These are phyloP conservation scores for Zygothrica quintamaculata DNA, from an alignment of 2,888 invertebrate genomes.

Conservation along the genomic window DNA sequence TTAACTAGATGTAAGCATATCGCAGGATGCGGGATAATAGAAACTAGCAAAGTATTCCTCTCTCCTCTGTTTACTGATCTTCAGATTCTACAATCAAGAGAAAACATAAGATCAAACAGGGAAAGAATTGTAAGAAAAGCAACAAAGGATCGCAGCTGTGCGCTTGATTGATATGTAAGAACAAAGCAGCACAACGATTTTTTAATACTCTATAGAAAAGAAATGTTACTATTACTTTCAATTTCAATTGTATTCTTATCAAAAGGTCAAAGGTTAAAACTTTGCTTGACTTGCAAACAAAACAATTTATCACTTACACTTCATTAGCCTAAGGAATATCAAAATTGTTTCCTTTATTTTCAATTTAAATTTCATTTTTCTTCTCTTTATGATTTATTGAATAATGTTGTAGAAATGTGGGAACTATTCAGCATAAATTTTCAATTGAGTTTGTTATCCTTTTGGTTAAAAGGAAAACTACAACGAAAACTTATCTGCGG, in stretches of 20 bases:
- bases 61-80: too few relatives aligned
- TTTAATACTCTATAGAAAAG: too few relatives aligned
- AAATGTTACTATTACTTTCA: not conserved
- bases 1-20: too few relatives aligned
- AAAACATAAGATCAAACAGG: not conserved
- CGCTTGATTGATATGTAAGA: not conserved
- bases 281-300: constrained; percentile 1
- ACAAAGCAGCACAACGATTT: not conserved
- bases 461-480: constrained; percentile 39
- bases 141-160: not conserved
- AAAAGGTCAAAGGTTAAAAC: constrained; percentile 20
- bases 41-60: too few relatives aligned
- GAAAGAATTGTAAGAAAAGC: not conserved
- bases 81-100: not conserved
- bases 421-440: constrained; percentile 53
- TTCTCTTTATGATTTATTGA: constrained; percentile 45
- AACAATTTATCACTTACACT: constrained; percentile 56
- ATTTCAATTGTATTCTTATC: too few relatives aligned
- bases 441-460: constrained; percentile 49
- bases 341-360: too few relatives aligned
- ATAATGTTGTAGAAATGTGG: constrained; percentile 45
- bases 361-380: constrained; percentile 31
- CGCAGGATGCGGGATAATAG: too few relatives aligned
- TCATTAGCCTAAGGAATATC: constrained; percentile 48
- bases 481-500: constrained; percentile 62